phyloP scores from a whole-genome alignment of 2,888 invertebrate species.

The Cephus rjabovi region DNA sequence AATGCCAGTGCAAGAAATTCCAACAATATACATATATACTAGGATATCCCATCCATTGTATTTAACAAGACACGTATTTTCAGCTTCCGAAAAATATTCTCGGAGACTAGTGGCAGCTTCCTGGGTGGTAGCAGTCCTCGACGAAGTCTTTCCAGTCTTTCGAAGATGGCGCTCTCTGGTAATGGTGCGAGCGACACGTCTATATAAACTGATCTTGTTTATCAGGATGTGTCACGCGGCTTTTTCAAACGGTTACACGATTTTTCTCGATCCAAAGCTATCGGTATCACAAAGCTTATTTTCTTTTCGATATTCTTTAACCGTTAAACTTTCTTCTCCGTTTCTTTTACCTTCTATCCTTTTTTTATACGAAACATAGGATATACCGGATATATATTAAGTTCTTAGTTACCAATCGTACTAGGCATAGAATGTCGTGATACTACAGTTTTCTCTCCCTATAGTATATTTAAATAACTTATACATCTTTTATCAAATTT shows the following conservation, averaged over 20 bases:
- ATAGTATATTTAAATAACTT: not conserved
- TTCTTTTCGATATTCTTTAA: not conserved
- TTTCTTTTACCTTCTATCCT: not conserved
- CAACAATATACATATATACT: not conserved
- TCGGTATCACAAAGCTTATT: not conserved
- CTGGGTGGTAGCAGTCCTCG: constrained; percentile 81
- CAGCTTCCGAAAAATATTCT: constrained; percentile 92
- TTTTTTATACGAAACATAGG: not conserved
- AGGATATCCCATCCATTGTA: constrained; percentile 9
- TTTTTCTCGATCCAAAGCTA: not conserved
- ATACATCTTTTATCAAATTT: not conserved
- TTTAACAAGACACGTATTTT: constrained; percentile 42
- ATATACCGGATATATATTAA: not conserved
- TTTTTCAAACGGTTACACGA: not conserved
- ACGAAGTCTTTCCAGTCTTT: constrained; percentile 82
- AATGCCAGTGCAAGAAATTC: not conserved
- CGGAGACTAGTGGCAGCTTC: constrained; percentile 76
- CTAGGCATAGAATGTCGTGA: not conserved
- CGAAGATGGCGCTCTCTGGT: constrained; percentile 77
- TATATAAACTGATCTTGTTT: constrained; percentile 28
- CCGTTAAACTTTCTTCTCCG: not conserved
- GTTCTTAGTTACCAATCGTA: not conserved
- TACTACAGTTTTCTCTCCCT: not conserved
- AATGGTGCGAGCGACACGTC: constrained; percentile 57
- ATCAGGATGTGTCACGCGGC: not conserved